phyloP scores from a whole-genome alignment of 1,140 invertebrate species.

The Uloborus diversus region DNA sequence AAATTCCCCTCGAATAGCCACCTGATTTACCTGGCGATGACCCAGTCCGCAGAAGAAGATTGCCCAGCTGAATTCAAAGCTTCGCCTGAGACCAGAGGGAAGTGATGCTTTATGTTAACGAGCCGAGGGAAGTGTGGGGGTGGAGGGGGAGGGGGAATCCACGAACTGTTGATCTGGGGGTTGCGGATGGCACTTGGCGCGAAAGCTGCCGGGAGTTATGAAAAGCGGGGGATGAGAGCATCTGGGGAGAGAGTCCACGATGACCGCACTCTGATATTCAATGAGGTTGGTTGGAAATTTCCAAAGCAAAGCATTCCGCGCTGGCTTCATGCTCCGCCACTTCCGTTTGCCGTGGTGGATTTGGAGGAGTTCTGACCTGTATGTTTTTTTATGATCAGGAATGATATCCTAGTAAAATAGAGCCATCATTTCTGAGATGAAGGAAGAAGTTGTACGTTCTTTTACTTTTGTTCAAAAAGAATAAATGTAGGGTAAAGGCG shows the following conservation, averaged over 20 bases:
- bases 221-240: background rate
- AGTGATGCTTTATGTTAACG: constrained; percentile 1
- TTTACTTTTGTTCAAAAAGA: too few relatives aligned
- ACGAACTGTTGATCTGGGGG: too few relatives aligned
- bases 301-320: background rate
- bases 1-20: background rate
- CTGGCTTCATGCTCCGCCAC: background rate
- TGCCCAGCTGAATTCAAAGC: background rate
- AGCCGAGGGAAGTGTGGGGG: background rate
- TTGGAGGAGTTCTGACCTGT: too few relatives aligned
- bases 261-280: background rate
- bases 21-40: background rate
- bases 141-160: background rate
- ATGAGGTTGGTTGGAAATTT: background rate
- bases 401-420: too few relatives aligned
- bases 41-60: background rate
- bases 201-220: background rate
- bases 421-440: too few relatives aligned
- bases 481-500: too few relatives aligned
- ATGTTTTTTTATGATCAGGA: too few relatives aligned
- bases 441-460: too few relatives aligned
- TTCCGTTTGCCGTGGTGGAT: background rate
- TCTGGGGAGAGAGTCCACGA: background rate
- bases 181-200: background rate
- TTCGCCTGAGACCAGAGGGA: background rate